Percentiles rank a stretch among this genome's conserved stretches.
These are phyloP conservation scores for Crotalus tigris DNA, from an alignment of 2,113 vertebrate genomes.

Conservation along the genomic window DNA sequence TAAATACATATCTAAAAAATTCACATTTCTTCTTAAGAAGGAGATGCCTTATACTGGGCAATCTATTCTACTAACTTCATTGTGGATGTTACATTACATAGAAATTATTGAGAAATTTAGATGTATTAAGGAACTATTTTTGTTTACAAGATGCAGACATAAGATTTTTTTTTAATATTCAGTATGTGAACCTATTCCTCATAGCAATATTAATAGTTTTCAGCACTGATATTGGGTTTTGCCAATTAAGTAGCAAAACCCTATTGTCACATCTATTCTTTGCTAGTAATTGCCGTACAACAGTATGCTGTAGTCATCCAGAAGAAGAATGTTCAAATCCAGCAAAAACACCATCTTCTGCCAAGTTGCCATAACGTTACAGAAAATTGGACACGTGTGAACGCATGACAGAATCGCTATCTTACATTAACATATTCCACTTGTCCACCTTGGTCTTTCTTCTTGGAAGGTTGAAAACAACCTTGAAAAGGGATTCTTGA, in stretches of 20 bases:
- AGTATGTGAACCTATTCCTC: slow-evolving; percentile 18
- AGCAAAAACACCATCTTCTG: neutral
- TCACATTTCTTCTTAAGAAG: slow-evolving; percentile 17
- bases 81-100: neutral
- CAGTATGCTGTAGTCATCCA: neutral
- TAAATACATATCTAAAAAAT: slow-evolving; percentile 25
- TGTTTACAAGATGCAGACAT: slow-evolving; percentile 46
- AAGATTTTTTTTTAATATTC: slow-evolving; percentile 41
- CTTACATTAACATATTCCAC: neutral
- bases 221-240: neutral
- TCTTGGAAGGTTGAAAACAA: neutral
- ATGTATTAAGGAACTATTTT: slow-evolving; percentile 5
- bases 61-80: slow-evolving; percentile 15
- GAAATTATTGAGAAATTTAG: slow-evolving; percentile 44
- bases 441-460: neutral
- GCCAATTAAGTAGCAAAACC: neutral
- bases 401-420: neutral
- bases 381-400: neutral
- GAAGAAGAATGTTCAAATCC: neutral
- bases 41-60: slow-evolving; percentile 34
- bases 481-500: neutral
- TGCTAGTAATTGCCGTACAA: neutral
- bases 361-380: neutral
- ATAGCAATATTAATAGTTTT: neutral
- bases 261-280: neutral